These are phyloP conservation scores for Eudasyphora cyanicolor DNA, from an alignment of 2,888 invertebrate genomes.

Conservation along the genomic window DNA sequence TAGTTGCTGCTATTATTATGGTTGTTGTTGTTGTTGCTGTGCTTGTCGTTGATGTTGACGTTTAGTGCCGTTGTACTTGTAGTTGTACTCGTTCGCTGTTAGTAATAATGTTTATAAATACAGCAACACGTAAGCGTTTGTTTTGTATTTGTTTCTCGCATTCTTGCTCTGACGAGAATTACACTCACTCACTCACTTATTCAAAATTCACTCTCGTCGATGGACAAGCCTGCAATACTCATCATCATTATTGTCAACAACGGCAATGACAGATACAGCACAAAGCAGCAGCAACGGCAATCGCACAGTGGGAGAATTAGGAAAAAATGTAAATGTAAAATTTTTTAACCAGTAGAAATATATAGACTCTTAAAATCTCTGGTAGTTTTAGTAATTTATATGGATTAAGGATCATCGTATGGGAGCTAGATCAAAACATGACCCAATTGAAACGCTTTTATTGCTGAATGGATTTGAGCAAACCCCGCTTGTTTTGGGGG, in stretches of 20 bases:
- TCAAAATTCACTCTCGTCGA: not conserved
- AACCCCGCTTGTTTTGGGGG: too few relatives aligned
- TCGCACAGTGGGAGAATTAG: too few relatives aligned
- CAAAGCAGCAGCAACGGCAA: not conserved
- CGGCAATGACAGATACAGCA: constrained; percentile 36
- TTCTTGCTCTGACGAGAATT: too few relatives aligned
- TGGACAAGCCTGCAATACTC: not conserved
- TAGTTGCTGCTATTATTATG: too few relatives aligned
- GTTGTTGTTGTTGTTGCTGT: constrained; percentile 25
- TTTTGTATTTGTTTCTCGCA: constrained; percentile 51
- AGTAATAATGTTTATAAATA: constrained; percentile 61
- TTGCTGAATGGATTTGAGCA: too few relatives aligned
- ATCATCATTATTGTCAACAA: constrained; percentile 31
- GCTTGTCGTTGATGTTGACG: constrained; percentile 10
- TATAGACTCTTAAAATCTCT: too few relatives aligned
- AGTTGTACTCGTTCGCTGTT: constrained; percentile 29
- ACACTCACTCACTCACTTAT: constrained; percentile 22
- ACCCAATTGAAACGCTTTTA: too few relatives aligned
- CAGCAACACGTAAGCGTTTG: constrained; percentile 58
- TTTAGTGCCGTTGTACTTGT: constrained; percentile 10
- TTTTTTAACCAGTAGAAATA: too few relatives aligned
- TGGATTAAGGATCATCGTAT: too few relatives aligned
- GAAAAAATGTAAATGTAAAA: too few relatives aligned
- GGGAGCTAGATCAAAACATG: too few relatives aligned
- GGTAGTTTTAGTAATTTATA: too few relatives aligned